These are phyloP conservation scores for Limnephilus lunatus DNA, from an alignment of 2,888 invertebrate species.

Conservation along the genomic window DNA sequence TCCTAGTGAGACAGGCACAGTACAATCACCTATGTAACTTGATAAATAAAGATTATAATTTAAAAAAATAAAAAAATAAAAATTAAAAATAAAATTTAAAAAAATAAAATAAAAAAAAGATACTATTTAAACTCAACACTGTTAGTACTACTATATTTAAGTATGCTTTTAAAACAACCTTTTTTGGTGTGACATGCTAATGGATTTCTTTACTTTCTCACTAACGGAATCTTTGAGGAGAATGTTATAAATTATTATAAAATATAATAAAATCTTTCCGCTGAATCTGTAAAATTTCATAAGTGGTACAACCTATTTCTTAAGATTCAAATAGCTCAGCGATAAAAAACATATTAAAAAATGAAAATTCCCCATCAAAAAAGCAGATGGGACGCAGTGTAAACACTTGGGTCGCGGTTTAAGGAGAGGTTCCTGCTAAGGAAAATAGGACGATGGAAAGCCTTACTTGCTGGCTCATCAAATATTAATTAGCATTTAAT, in stretches of 20 bases:
- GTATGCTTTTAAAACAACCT: too few relatives aligned
- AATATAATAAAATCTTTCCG: background rate
- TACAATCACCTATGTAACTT: too few relatives aligned
- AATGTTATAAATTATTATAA: background rate
- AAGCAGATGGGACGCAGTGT: conserved; percentile 4
- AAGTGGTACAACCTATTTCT: conserved; percentile 5
- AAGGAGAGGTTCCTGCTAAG: conserved; percentile 9
- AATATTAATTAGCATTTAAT: conserved; percentile 66
- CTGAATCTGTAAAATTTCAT: background rate
- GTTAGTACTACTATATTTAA: too few relatives aligned
- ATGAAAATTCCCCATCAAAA: background rate
- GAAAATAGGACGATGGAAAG: conserved; percentile 38
- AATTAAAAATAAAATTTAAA: too few relatives aligned
- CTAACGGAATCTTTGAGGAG: background rate
- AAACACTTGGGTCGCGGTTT: conserved; percentile 16
- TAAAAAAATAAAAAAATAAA: too few relatives aligned
- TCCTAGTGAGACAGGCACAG: too few relatives aligned
- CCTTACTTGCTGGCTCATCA: conserved; percentile 63
- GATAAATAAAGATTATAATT: too few relatives aligned
- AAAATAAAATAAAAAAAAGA: too few relatives aligned
- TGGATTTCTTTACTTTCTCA: too few relatives aligned
- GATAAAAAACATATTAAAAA: background rate
- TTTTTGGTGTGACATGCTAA: too few relatives aligned
- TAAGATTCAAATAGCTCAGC: background rate
- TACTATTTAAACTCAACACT: too few relatives aligned